phyloP scores from a whole-genome alignment of 2,113 vertebrate genomes.

The Microcebus griseorufus region DNA sequence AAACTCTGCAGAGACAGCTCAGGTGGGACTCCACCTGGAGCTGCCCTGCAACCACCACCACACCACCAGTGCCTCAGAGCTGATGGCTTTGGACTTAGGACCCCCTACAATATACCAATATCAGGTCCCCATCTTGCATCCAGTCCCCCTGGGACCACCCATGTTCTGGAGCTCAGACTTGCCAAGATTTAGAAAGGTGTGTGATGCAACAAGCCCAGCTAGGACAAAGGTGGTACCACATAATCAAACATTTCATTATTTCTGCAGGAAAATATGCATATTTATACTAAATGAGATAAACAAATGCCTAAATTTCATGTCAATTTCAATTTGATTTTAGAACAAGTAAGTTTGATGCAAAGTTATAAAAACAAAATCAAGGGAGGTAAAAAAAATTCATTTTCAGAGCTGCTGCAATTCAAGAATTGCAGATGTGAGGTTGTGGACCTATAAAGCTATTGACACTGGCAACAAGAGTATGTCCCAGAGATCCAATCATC shows the following conservation, averaged over 20 bases:
- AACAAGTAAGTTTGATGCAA: neutral
- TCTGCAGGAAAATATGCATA: neutral
- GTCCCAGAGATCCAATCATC: neutral
- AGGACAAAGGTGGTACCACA: neutral
- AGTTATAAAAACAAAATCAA: neutral
- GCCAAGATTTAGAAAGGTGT: neutral
- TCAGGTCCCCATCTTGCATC: neutral
- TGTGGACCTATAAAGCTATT: neutral
- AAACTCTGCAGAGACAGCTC: neutral
- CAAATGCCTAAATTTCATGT: neutral
- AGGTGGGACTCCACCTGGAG: neutral
- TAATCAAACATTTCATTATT: neutral
- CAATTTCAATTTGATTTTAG: neutral
- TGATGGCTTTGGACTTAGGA: neutral
- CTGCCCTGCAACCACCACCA: neutral
- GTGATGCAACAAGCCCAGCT: neutral
- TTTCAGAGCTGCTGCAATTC: neutral
- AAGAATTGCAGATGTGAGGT: neutral
- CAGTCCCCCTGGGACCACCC: too few relatives aligned
- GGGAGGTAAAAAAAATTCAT: too few relatives aligned
- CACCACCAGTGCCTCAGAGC: too few relatives aligned
- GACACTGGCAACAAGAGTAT: neutral
- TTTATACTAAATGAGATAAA: neutral
- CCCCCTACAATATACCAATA: too few relatives aligned
- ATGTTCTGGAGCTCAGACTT: neutral